phyloP scores from a whole-genome alignment of 2,888 invertebrate genomes.

The Acholoe squamosa region DNA sequence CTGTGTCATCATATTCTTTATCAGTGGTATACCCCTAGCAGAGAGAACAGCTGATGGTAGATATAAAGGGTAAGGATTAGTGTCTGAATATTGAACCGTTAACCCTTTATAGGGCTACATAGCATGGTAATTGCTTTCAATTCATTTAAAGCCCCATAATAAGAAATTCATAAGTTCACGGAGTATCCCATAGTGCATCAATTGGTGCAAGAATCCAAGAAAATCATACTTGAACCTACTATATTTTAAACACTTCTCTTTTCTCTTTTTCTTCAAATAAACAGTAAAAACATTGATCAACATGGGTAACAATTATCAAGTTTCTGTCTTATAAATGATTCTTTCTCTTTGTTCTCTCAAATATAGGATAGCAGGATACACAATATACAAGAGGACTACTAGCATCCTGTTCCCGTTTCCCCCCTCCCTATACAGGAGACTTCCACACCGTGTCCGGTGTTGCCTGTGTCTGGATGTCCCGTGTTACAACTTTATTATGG shows the following conservation, averaged over 20 bases:
- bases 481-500: slow-evolving; percentile 87
- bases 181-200: too few relatives aligned
- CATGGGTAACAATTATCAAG: too few relatives aligned
- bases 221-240: too few relatives aligned
- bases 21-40: slow-evolving; percentile 94
- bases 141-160: too few relatives aligned
- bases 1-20: slow-evolving; percentile 92
- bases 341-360: background rate
- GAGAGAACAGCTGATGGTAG: slow-evolving; percentile 94
- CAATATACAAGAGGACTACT: slow-evolving; percentile 93
- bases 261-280: too few relatives aligned
- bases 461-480: slow-evolving; percentile 94
- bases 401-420: slow-evolving; percentile 95
- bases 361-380: slow-evolving; percentile 91
- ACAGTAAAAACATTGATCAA: too few relatives aligned
- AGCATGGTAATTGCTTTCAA: too few relatives aligned
- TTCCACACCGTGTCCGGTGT: slow-evolving; percentile 88
- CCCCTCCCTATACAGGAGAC: slow-evolving; percentile 92
- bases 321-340: background rate
- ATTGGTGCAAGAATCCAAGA: too few relatives aligned
- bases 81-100: too few relatives aligned
- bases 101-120: too few relatives aligned
- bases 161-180: too few relatives aligned
- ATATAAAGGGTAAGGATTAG: slow-evolving; percentile 88
- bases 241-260: too few relatives aligned